Evolutionary conservation across 2,113 vertebrate genomes (phyloP), one percentile per base, ranked within the genome.

Genomic region (Casuarius casuarius): DNA sequence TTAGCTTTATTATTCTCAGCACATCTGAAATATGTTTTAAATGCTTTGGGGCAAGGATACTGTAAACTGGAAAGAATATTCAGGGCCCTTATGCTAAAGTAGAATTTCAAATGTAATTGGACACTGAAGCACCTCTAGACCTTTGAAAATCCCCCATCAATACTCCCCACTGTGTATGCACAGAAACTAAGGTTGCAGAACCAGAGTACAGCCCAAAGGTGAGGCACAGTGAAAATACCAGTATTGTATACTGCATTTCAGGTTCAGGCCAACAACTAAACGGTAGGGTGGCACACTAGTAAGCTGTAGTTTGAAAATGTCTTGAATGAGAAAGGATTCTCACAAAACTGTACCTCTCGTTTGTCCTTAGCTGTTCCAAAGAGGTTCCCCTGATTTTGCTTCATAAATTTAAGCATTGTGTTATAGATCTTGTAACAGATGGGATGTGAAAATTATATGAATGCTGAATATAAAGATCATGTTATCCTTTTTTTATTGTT

Each of bases 1-100:
- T 78, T 80, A 67, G 31, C 18, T 87, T 86, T 86, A 56, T 66
- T 77, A 80, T 85, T 75, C 65, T 90, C 14, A 0, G 40, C 25
- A 87, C 54, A 84, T 80, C 70, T 94, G 91, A 96, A 91, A 81
- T 28, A n/a, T 40, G 62, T 91, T 89, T 94, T 66, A 87, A 94
- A 87, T 71, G 52, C 59, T 92, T 62, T 92, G 44, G 77, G 80
- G 86, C 56, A 71, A 90, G 49, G 52, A 78, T 82, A 17, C 51
- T 89, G 38, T 84, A 95, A 92, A 79, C 68, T 84, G 74, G 77
- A 81, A 95, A 82, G 49, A 91, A 83, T 90, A 67, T 72, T 40
- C 70, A 13, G 10, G 51, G 35, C 38, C 52, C 67, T 88, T 70
- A 49, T 83, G 17, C 44, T 78, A 28, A 95, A 89, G 26, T 73